Evolutionary conservation across 2,113 vertebrate genomes (phyloP).

Genomic region (Leucoraja erinaceus): DNA sequence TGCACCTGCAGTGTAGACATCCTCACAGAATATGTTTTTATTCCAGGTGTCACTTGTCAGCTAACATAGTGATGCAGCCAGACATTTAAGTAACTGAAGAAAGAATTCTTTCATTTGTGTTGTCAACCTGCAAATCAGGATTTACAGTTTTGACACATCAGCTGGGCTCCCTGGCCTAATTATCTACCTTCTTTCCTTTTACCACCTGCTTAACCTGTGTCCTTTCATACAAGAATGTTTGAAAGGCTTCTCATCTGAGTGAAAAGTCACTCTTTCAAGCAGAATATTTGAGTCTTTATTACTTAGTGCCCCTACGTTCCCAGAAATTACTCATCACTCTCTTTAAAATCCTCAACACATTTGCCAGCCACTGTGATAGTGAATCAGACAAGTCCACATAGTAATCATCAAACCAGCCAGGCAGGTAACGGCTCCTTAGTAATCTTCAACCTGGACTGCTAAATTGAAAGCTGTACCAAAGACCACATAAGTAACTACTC

Average conservation of each 20-base stretch:
- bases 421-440: constrained; percentile 12
- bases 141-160: no score
- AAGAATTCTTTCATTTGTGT: no score
- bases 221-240: background rate
- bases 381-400: background rate
- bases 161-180: no score
- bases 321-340: background rate
- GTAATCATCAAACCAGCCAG: background rate
- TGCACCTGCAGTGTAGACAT: no score
- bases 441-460: background rate
- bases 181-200: background rate
- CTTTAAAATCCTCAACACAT: background rate
- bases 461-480: background rate
- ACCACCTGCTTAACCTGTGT: background rate
- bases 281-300: background rate
- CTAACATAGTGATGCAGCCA: no score
- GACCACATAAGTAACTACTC: background rate
- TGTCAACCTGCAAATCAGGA: no score
- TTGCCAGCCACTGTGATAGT: background rate
- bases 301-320: background rate
- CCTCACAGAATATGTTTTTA: no score
- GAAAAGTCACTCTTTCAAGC: constrained; percentile 5
- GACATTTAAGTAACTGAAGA: no score
- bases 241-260: background rate
- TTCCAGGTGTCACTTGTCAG: no score